Evolutionary conservation across 2,888 invertebrate species (phyloP), one percentile per base, ranked within the genome.

Genomic region (Cephus spinipes): DNA sequence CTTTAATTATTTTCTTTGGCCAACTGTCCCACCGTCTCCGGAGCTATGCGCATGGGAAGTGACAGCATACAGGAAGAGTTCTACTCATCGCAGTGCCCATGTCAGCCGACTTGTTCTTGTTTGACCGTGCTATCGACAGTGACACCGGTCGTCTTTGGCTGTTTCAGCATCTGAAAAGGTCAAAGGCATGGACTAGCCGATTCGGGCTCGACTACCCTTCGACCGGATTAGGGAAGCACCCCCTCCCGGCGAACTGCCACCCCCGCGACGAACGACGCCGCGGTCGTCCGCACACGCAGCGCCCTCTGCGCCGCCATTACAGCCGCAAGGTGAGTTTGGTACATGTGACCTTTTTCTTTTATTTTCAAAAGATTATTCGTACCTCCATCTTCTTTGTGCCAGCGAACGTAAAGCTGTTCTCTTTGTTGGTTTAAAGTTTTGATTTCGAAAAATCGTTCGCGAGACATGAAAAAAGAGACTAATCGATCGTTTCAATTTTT

Each of bases 251-350:
- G 79, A 79, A 85, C 81, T 83, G 73, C 73, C 40, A 40, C 73
- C 76, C 80, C 81, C 79, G 83, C 82, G 81, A 80, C 82, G 81
- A 77, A 40, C 78, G 80, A 78, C 84, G 81, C 80, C 83, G 82
- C 84, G 84, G 75, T 81, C 78, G 77, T 71, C 79, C 79, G 78
- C 78, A 77, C 77, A 68, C 83, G 81, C 90, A 88, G 87, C 90
- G 89, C 88, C 86, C 86, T 88, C 87, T 86, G 85, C 87, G 82
- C 81, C 86, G 83, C 82, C 82, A 81, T 85, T 85, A 88, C 90
- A 91, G 91, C 91, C 91, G 90, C 87, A 90, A 91, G 91, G 91
- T 91, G 83, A 90, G 91, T 88, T 4, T 71, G 31, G 32, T 71
- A 71, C 71, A 33, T 55, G 55, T 55, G 55, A 55, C 55, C 55